phyloP scores from a whole-genome alignment of 30 jellyfish, hydroid and myxozoan genomes.

The Mastigias papua region DNA sequence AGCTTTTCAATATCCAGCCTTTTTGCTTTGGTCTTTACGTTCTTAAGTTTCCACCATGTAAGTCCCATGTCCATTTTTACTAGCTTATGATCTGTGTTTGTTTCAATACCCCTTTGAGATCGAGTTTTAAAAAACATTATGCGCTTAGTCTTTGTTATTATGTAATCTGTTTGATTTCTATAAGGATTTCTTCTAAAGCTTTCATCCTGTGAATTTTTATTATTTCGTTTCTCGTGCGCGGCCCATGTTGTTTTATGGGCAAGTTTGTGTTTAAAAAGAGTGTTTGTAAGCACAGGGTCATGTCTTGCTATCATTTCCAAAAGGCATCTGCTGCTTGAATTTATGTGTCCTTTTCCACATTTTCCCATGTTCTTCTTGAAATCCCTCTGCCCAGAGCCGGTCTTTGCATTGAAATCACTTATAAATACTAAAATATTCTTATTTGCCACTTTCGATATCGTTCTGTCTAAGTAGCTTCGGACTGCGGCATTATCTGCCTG shows the following conservation, averaged over 20 bases:
- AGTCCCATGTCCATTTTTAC: constrained; percentile 42
- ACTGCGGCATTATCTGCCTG: constrained; percentile 14
- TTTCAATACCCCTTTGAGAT: constrained; percentile 54
- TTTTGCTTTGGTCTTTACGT: neutral
- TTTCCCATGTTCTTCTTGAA: constrained; percentile 1
- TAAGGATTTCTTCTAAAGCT: constrained; percentile 37
- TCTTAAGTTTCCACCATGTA: constrained; percentile 13
- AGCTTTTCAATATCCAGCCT: constrained; percentile 15
- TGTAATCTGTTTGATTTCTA: constrained; percentile 46
- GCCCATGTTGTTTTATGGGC: constrained; percentile 69
- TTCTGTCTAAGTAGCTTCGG: constrained; percentile 57
- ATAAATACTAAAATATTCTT: constrained; percentile 35
- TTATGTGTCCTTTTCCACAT: constrained; percentile 54
- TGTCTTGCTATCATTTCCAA: constrained; percentile 40
- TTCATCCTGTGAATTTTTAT: neutral
- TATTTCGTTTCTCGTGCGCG: constrained; percentile 52
- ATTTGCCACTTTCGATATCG: constrained; percentile 38
- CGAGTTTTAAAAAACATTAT: constrained; percentile 34
- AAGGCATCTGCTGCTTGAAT: constrained; percentile 52
- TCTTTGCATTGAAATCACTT: constrained; percentile 59
- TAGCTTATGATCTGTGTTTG: constrained; percentile 42
- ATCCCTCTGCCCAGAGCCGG: neutral
- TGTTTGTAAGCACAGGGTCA: constrained; percentile 56
- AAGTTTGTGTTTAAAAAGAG: constrained; percentile 58
- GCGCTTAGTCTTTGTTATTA: constrained; percentile 15